Evolutionary conservation across 2,113 vertebrate species (phyloP), one percentile per base, ranked within the genome.

Genomic region (Chascanopsetta lugubris): DNA sequence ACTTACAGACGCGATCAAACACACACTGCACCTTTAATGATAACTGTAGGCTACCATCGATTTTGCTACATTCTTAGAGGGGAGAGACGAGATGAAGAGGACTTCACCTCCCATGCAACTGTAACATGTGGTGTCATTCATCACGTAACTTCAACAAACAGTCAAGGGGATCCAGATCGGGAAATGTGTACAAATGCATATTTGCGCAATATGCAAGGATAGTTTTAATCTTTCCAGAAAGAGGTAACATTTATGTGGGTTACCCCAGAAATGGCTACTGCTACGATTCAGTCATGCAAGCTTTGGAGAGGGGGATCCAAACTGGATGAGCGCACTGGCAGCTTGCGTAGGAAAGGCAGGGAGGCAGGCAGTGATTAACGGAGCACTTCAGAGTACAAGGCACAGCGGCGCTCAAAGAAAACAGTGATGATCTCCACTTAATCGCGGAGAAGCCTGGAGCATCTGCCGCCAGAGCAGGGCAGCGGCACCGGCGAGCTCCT

Each of bases 391-490:
- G 96, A 97, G 94, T 99, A 98, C 96, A 98, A 98, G 96, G 94
- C 96, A 96, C 96, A 98, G 96, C 96, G 95, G 97, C 96, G 95
- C 96, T 98, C 96, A 99, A 96, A 98, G 96, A 98, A 98, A 99
- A 98, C 97, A 99, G 97, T 96, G 96, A 99, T 99, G 97, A 99
- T 99, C 97, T 98, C 96, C 96, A 97, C 97, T 98, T 99, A 99
- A 99, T 99, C 96, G 97, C 95, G 94, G 96, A 95, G 97, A 98
- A 97, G 95, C 97, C 97, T 96, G 95, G 94, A 98, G 97, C 97
- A 99, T 98, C 97, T 99, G 97, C 95, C 95, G 95, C 93, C 89
- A 72, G 93, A 95, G 93, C 93, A 95, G 94, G 95, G 93, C 94
- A 93, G 92, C 88, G 95, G 94, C 94, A 94, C 94, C 94, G 95